A percentile compares a stretch with the other conserved stretches of the same genome.
Evolutionary conservation across 2,888 invertebrate genomes (phyloP).

Genomic region (Macaria liturata): DNA sequence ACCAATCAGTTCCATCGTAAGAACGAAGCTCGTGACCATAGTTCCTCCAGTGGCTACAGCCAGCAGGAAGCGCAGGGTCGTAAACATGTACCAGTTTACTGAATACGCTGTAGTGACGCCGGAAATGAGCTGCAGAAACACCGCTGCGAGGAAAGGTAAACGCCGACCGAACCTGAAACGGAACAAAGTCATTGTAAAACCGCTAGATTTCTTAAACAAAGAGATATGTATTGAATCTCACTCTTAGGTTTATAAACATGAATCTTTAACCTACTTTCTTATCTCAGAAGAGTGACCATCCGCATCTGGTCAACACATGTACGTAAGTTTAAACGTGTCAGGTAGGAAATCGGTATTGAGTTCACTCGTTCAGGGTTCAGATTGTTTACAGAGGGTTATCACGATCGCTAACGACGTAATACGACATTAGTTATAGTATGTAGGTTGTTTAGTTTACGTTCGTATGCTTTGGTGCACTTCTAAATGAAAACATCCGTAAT

Average conservation of each 20-base stretch:
- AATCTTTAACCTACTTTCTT: constrained; percentile 8
- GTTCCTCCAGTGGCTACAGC: constrained; percentile 92
- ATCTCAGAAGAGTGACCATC: constrained; percentile 2
- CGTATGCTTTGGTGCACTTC: no score
- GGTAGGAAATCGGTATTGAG: constrained; percentile 27
- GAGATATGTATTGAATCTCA: neutral
- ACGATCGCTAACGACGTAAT: neutral
- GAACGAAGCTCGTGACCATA: constrained; percentile 90
- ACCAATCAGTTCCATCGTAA: constrained; percentile 87
- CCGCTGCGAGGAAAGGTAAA: constrained; percentile 87
- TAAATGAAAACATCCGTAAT: no score
- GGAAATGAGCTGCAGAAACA: constrained; percentile 87
- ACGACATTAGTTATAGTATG: neutral
- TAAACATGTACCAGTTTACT: constrained; percentile 86
- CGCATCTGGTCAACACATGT: neutral
- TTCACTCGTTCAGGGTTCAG: constrained; percentile 30
- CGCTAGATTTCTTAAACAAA: neutral
- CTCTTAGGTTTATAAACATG: neutral
- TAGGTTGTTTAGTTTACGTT: neutral
- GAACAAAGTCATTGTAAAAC: constrained; percentile 6
- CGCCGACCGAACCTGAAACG: constrained; percentile 88
- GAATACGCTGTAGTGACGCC: constrained; percentile 89
- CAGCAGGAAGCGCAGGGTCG: constrained; percentile 87
- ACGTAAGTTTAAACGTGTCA: constrained; percentile 13
- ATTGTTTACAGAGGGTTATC: constrained; percentile 25